Evolutionary conservation across 2,797 vertebrate genomes (phyloP).

Genomic region (Pantherophis alleghaniensis): DNA sequence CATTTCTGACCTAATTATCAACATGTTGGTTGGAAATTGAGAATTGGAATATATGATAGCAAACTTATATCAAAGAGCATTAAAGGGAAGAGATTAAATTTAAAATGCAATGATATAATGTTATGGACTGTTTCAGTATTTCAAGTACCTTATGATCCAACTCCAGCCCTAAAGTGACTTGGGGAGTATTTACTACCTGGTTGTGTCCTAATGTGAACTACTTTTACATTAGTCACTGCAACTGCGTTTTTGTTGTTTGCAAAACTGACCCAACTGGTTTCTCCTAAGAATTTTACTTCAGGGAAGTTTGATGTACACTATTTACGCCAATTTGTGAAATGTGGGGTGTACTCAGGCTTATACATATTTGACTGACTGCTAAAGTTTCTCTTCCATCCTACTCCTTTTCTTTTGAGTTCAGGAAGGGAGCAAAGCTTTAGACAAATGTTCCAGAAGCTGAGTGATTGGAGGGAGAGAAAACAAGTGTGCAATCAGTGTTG

Average conservation of each 20-base stretch:
- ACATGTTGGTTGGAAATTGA: background rate
- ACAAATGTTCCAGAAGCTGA: no score
- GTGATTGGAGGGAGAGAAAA: background rate
- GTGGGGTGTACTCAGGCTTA: background rate
- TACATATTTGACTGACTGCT: background rate
- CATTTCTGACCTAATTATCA: background rate
- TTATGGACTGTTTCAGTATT: background rate
- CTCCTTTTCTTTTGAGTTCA: background rate
- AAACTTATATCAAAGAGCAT: background rate
- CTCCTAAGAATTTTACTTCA: background rate
- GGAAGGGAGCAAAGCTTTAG: background rate
- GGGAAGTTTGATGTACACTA: background rate
- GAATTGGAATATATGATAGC: background rate
- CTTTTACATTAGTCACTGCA: background rate
- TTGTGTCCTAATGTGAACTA: background rate
- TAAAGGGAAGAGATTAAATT: background rate
- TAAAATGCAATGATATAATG: background rate
- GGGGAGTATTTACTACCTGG: background rate
- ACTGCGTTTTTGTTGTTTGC: background rate
- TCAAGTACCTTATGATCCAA: background rate
- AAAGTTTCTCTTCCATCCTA: background rate
- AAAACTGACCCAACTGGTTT: background rate
- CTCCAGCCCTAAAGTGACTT: background rate
- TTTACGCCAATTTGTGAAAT: background rate
- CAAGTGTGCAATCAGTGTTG: background rate